Base-by-base conservation (phyloP, 2,113 vertebrate genomes). In the Capra hircus region DNA sequence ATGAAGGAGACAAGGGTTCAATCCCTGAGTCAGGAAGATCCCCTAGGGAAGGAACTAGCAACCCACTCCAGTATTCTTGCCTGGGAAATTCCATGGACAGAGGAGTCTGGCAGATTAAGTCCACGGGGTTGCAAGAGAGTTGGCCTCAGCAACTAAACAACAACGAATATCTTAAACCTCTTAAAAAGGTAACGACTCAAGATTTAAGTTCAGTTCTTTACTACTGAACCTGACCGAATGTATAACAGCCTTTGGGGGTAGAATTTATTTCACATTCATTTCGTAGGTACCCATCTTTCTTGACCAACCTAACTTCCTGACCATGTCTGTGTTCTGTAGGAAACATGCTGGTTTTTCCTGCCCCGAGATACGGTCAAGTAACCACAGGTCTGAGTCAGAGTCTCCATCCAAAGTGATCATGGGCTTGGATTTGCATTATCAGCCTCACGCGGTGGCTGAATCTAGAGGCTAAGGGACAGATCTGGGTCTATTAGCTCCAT, bases 351-450 rank as follows among this genome's bases (percentile, higher is more conserved):
- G 40, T 33, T 45, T 87, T 50, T 78, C 55, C 25, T 52, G 21
- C 17, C 17, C 33, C 2, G 2, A 45, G 33, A 62, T 25, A 30
- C 0, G 1, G 19, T 52, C 45, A 74, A 3, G n/a, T 25, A 27
- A 77, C 52, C 27, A 55, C 33, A 33, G 6, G 12, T 21, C 67
- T 60, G 40, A 16, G 90, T 43, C 28, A 40, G 67, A 10, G 43
- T 12, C 36, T 81, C 74, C 71, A 25, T 50, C 33, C 43, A 14
- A 78, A 16, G 53, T 6, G 53, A 78, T 45, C n/a, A 17, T 11
- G 9, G 67, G 27, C 30, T 52, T 33, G 12, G 21, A 19, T 36
- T 53, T 92, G 48, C 25, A 50, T 36, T 7, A 83, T 30, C n/a
- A 23, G n/a, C 59, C 13, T 52, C n/a, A 23, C 48, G 6, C 43